Percentiles rank a stretch among this genome's conserved stretches.
Evolutionary conservation across 2,888 invertebrate genomes (phyloP).

Genomic region (Blastobasis adustella): DNA sequence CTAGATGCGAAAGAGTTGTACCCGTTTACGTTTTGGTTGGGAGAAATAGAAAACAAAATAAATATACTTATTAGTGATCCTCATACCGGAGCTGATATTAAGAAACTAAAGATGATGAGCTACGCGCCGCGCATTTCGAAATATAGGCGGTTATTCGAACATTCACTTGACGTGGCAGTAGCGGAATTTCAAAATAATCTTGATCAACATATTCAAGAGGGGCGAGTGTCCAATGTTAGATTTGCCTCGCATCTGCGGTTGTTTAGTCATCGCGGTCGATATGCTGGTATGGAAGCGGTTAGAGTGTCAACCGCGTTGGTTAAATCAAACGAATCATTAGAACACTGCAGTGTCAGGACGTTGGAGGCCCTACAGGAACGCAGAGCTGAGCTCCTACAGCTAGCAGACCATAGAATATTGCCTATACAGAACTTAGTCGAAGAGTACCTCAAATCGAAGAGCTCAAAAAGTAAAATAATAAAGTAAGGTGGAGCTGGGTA

Average conservation of each 20-base stretch:
- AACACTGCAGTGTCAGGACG: conserved; percentile 26
- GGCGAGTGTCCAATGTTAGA: conserved; percentile 39
- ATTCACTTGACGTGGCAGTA: conserved; percentile 36
- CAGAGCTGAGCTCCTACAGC: conserved; percentile 29
- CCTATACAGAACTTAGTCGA: conserved; percentile 35
- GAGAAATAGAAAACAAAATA: conserved; percentile 30
- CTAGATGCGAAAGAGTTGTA: conserved; percentile 40
- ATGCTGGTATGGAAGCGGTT: conserved; percentile 39
- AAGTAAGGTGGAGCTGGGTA: no score
- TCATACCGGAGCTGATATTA: conserved; percentile 31
- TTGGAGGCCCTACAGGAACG: conserved; percentile 36
- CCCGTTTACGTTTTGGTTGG: conserved; percentile 40
- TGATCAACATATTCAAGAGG: conserved; percentile 42
- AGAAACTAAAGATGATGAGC: conserved; percentile 47
- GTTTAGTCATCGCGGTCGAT: conserved; percentile 46
- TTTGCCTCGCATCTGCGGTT: conserved; percentile 41
- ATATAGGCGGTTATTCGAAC: conserved; percentile 38
- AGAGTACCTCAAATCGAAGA: conserved; percentile 23
- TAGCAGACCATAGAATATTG: conserved; percentile 36
- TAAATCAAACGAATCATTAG: conserved; percentile 42
- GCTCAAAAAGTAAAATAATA: no score
- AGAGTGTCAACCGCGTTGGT: conserved; percentile 30
- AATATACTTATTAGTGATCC: conserved; percentile 24
- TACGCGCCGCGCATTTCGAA: conserved; percentile 42
- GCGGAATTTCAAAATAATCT: conserved; percentile 29